Conservation (phyloP, 1,140 invertebrate species). For the Archivesica marissinica region DNA sequence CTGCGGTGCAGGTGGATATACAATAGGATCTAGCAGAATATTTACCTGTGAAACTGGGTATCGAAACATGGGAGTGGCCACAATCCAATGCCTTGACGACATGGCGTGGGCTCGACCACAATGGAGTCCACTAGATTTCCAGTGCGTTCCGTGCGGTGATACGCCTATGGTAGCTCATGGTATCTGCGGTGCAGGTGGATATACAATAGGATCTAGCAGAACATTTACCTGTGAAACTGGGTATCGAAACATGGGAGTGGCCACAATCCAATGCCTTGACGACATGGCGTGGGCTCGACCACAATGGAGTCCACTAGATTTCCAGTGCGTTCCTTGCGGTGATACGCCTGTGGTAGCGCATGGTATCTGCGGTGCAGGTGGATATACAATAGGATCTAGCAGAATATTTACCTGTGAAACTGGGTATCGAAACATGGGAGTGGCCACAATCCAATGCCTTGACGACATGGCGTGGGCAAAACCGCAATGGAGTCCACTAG, state of each 20-base stretch:
- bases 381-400: conserved; percentile 16
- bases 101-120: background rate
- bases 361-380: conserved; percentile 16
- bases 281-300: background rate
- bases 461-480: conserved; percentile 20
- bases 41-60: conserved; percentile 30
- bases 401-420: conserved; percentile 13
- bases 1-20: conserved; percentile 20
- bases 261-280: conserved; percentile 7
- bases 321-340: no score
- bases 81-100: conserved; percentile 28
- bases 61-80: conserved; percentile 3
- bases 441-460: conserved; percentile 3
- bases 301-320: no score
- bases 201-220: background rate
- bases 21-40: conserved; percentile 2
- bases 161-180: conserved; percentile 16
- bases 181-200: conserved; percentile 1
- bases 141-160: conserved; percentile 42
- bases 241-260: background rate
- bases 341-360: conserved; percentile 3
- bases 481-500: no score
- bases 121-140: conserved; percentile 27
- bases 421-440: conserved; percentile 8
- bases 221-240: conserved; percentile 8